Evolutionary conservation across 2,888 invertebrate species (phyloP), one percentile per base, ranked within the genome.

Genomic region (Hemaris fuciformis): DNA sequence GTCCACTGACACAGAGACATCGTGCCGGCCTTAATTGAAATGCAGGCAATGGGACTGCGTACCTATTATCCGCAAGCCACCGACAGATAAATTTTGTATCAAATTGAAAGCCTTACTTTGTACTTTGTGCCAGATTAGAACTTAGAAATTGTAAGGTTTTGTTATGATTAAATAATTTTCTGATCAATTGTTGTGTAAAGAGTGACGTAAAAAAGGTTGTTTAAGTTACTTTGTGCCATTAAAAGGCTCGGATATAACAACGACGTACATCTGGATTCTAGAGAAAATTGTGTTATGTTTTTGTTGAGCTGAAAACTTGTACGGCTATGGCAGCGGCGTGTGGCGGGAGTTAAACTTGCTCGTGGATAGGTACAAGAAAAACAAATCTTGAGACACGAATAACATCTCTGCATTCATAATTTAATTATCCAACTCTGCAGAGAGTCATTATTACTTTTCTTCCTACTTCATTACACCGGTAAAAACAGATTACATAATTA

Each of bases 11-110:
- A 31, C 59, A 64, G 63, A 60, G 45, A 61, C 45, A 57, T 43
- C 57, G 57, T 27, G 23, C 22, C 64, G 66, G 64, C 61, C 67
- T 71, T 72, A 65, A 73, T 73, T 71, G 66, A 72, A 71, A 72
- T 62, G 67, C 63, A 69, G 64, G 62, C 61, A 65, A 61, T 64
- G 61, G 60, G 41, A 45, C 18, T 34, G 8, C 46, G 46, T 59
- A 38, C 10, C 23, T 34, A 62, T 48, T 58, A 57, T 57, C 57
- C 13, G 38, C 15, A 25, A 20, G 62, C 62, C 64, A 68, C 67
- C 68, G 60, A 64, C 61, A 59, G 57, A 13, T 25, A 59, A n/a
- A 59, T 25, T 34, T 22, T 34, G 34, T 22, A 48, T 59, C 3
- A 45, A 59, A 45, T 34, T 45, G 59, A 31, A 46, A 58, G 15